Base-by-base conservation (phyloP, 2,113 vertebrate genomes). In the Tetraodon nigroviridis region DNA sequence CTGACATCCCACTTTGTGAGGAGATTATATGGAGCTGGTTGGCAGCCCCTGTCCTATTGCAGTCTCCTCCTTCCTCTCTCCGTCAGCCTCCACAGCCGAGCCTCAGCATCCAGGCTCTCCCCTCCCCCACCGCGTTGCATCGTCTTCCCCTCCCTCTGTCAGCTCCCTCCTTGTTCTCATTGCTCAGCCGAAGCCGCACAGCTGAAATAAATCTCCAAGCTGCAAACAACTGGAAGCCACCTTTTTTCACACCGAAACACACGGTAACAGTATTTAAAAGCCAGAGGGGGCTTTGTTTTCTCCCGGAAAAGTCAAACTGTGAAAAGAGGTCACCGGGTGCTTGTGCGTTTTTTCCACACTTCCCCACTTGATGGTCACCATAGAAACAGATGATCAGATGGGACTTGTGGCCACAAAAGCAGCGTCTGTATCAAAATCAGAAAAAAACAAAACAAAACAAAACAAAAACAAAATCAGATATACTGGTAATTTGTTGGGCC, bases 331-430 rank as follows among this genome's bases (percentile, higher is more conserved):
- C 77, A 78, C 57, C 53, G 63, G 66, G 73, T 71, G 71, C 78
- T 80, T 67, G 73, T 72, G 51, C 71, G 73, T 86, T 70, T 70
- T 73, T 73, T 73, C 64, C 64, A 58, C 68, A 64, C 65, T 71
- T 78, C 64, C 65, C 61, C 76, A 73, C 68, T 84, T 78, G 66
- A 83, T 83, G 84, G 87, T 90, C 87, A 84, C 89, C 86, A 89
- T 90, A 89, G 88, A 89, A 90, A 90, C 89, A 73, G 58, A 86
- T 89, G 61, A 84, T 78, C 52, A 68, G 67, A 67, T 67, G 54
- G 66, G 69, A 81, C 55, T 80, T 75, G 67, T 83, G 73, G 55
- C 76, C 47, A 73, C 73, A 69, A 78, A 62, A 76, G 58, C 56
- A 56, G 45, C 67, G 67, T 78, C 65, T 55, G 59, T 69, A 56